Percentiles rank a stretch among this genome's conserved stretches.
These are phyloP conservation scores for Heliothis virescens DNA, from an alignment of 1,140 invertebrate species.

Conservation along the genomic window DNA sequence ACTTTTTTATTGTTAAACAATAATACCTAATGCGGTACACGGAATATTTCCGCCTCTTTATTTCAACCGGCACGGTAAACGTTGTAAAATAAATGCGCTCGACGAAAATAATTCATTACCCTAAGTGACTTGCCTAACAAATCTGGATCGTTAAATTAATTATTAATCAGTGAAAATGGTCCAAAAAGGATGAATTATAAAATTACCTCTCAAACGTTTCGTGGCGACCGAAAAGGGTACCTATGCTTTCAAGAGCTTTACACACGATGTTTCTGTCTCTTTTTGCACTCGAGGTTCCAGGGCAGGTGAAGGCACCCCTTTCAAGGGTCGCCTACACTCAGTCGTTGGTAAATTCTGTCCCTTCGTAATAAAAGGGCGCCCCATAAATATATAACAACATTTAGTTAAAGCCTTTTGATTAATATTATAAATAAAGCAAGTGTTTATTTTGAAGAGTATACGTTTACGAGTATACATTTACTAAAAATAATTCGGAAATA, in stretches of 20 bases:
- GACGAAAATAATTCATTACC: conserved; percentile 70
- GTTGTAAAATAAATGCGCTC: conserved; percentile 35
- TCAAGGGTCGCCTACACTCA: conserved; percentile 62
- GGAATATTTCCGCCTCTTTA: conserved; percentile 11
- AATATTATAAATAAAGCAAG: neutral
- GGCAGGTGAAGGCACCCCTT: conserved; percentile 62
- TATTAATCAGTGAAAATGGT: conserved; percentile 80
- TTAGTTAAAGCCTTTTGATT: neutral
- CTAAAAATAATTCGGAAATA: neutral
- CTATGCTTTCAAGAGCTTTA: conserved; percentile 70
- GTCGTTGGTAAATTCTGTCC: conserved; percentile 55
- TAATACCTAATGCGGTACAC: conserved; percentile 14
- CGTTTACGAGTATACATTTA: too few relatives aligned
- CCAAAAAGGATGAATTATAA: conserved; percentile 82
- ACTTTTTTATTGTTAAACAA: conserved; percentile 59
- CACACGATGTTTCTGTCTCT: conserved; percentile 60
- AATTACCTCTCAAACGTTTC: conserved; percentile 82
- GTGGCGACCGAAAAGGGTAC: conserved; percentile 66
- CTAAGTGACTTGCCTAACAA: conserved; percentile 76
- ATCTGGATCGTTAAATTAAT: conserved; percentile 77
- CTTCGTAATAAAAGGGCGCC: conserved; percentile 42
- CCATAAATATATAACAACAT: conserved; percentile 26
- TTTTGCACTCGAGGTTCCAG: conserved; percentile 48
- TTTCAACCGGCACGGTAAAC: neutral
- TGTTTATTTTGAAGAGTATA: too few relatives aligned